Conservation (phyloP, 1,140 invertebrate genomes). For the Megathymus violae region DNA sequence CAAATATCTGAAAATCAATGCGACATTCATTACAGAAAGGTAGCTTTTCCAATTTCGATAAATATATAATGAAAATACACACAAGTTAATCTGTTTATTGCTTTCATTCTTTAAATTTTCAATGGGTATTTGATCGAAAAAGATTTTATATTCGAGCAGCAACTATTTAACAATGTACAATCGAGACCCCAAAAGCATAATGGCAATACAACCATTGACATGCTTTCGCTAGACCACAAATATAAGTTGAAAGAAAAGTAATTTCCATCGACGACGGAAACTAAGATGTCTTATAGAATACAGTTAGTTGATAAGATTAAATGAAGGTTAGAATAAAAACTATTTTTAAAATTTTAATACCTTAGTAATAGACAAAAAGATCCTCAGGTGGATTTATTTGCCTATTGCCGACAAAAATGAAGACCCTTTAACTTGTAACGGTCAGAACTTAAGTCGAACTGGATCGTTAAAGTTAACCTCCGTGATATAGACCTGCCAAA, state of each 20-base stretch:
- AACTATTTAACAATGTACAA: neutral
- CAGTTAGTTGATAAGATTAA: conserved; percentile 28
- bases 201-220: conserved; percentile 1
- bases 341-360: conserved; percentile 30
- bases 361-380: conserved; percentile 35
- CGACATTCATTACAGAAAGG: conserved; percentile 32
- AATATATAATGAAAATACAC: conserved; percentile 6
- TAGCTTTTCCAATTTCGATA: conserved; percentile 10
- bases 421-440: conserved; percentile 26
- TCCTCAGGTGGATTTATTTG: conserved; percentile 28
- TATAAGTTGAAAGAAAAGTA: neutral
- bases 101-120: neutral
- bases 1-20: conserved; percentile 56
- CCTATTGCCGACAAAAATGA: conserved; percentile 26
- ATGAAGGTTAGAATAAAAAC: conserved; percentile 29
- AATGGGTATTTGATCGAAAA: neutral
- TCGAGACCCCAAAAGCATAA: conserved; percentile 1
- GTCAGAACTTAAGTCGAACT: conserved; percentile 22
- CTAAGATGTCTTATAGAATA: conserved; percentile 11
- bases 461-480: conserved; percentile 22
- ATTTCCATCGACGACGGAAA: conserved; percentile 6
- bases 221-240: neutral
- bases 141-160: neutral
- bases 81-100: conserved; percentile 5
- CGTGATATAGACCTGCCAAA: conserved; percentile 24